These are phyloP conservation scores for Actias luna DNA, from an alignment of 2,888 invertebrate species.

Conservation along the genomic window DNA sequence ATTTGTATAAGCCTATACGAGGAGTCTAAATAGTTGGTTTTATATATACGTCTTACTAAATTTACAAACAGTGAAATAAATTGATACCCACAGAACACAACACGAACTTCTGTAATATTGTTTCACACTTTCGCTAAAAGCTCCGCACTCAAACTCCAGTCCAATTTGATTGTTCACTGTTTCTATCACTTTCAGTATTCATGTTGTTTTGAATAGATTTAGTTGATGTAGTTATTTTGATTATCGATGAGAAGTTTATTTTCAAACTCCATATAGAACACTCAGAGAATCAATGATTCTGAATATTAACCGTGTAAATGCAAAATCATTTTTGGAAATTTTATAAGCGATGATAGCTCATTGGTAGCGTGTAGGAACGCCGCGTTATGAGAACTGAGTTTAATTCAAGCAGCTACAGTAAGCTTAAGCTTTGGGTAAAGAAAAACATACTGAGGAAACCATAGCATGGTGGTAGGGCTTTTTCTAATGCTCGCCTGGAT, in stretches of 20 bases:
- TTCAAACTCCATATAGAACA: no score
- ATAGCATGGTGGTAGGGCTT: no score
- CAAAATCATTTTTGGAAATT: no score
- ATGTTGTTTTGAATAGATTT: neutral
- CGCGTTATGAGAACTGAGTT: no score
- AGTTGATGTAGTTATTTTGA: neutral
- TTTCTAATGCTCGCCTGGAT: no score
- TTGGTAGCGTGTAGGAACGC: no score
- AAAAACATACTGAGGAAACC: no score
- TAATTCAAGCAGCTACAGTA: no score
- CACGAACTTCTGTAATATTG: neutral
- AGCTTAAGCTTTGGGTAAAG: no score
- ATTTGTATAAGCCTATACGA: neutral
- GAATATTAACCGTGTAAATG: no score
- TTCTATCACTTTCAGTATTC: neutral
- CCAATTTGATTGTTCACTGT: neutral
- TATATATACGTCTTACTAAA: neutral
- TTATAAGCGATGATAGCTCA: no score
- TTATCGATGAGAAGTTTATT: neutral
- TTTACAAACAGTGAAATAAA: neutral
- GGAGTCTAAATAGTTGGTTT: neutral
- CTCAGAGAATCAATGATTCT: no score
- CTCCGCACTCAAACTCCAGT: neutral
- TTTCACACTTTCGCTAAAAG: conserved; percentile 7
- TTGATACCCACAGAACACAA: neutral